A percentile compares a stretch with the other conserved stretches of the same genome.
These are phyloP conservation scores for Tetramorium alpestre DNA, from an alignment of 1,140 invertebrate genomes.

Conservation along the genomic window DNA sequence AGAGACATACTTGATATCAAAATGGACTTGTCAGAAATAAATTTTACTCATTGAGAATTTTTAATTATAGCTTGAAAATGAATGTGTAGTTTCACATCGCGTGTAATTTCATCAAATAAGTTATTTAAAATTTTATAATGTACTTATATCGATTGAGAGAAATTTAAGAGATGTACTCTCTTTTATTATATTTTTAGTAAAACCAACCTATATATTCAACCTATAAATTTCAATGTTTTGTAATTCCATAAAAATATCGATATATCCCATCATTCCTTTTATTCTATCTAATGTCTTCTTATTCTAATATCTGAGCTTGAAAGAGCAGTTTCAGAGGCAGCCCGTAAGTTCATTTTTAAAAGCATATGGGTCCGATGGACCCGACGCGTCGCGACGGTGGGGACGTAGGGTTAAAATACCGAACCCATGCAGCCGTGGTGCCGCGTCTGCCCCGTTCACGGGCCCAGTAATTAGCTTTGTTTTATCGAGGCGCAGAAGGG, in stretches of 20 bases:
- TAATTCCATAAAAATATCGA: background rate
- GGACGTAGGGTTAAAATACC: background rate
- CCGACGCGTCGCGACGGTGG: background rate
- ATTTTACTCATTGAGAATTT: background rate
- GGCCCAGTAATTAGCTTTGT: constrained; percentile 68
- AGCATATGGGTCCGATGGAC: background rate
- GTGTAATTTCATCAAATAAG: background rate
- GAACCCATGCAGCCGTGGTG: constrained; percentile 25
- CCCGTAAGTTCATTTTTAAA: background rate
- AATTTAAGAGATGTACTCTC: background rate
- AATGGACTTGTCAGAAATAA: background rate
- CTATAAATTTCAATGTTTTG: background rate
- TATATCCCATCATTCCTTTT: background rate
- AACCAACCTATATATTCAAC: too few species aligned
- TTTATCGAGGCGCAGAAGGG: constrained; percentile 48
- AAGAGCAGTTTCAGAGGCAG: too few species aligned
- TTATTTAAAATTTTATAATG: background rate
- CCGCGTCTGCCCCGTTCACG: constrained; percentile 44
- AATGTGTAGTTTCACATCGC: background rate
- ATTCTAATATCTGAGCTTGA: background rate
- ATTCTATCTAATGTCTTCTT: background rate
- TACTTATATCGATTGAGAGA: background rate
- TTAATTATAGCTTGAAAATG: background rate
- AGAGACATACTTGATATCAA: background rate
- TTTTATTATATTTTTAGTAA: too few species aligned